Percentiles rank a stretch among this genome's conserved stretches.
These are phyloP conservation scores for Cepaea hortensis DNA, from an alignment of 2,888 invertebrate species.

Conservation along the genomic window DNA sequence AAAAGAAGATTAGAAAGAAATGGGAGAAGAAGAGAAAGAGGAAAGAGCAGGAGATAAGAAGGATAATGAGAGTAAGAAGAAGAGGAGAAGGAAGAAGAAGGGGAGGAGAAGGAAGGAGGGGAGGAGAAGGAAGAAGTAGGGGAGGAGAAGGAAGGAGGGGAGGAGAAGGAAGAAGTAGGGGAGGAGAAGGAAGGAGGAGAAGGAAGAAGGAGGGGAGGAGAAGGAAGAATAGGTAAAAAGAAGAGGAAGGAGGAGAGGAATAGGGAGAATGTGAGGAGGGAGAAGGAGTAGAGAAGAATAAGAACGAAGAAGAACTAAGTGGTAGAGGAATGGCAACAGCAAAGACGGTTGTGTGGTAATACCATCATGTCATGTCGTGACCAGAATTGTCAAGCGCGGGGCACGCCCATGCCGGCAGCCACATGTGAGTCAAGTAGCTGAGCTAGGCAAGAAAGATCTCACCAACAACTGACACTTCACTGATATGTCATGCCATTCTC, in stretches of 20 bases:
- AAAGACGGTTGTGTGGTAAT: too few species aligned
- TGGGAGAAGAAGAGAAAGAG: constrained; percentile 19
- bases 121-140: not conserved
- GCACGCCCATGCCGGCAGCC: too few species aligned
- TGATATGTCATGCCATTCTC: too few species aligned
- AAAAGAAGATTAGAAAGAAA: not conserved
- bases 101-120: not conserved
- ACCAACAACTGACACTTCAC: too few species aligned
- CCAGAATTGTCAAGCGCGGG: too few species aligned
- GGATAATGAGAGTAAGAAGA: not conserved
- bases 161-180: not conserved
- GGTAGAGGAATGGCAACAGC: too few species aligned
- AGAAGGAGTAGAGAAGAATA: not conserved
- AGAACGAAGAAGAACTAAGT: too few species aligned
- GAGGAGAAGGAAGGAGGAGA: not conserved
- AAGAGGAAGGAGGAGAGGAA: not conserved
- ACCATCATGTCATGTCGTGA: too few species aligned
- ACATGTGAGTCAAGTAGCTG: too few species aligned
- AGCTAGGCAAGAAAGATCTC: too few species aligned
- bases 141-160: not conserved
- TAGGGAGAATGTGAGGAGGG: not conserved
- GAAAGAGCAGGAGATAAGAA: not conserved
- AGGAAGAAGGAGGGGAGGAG: not conserved
- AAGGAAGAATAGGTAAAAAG: not conserved
- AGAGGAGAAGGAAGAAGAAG: not conserved